Evolutionary conservation across 2,888 invertebrate species (phyloP).

Genomic region (Spatulosminthurus flaviceps): DNA sequence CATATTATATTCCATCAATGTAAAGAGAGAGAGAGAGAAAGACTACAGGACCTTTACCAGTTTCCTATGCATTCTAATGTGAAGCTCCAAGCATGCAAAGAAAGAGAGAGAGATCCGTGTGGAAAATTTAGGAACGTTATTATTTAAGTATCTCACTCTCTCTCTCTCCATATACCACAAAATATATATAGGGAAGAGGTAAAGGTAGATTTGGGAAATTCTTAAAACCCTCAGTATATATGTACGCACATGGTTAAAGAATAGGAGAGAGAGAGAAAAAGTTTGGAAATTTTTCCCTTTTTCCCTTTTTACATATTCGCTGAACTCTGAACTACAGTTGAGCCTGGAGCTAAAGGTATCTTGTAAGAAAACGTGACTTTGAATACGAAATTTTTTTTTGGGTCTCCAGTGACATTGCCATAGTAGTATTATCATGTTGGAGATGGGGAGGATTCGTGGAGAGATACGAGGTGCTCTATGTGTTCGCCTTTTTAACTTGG

Average conservation of each 20-base stretch:
- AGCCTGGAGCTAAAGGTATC: slow-evolving; percentile 31
- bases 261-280: background rate
- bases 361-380: slow-evolving; percentile 23
- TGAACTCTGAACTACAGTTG: slow-evolving; percentile 33
- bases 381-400: slow-evolving; percentile 39
- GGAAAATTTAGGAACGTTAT: background rate
- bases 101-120: background rate
- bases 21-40: slow-evolving; percentile 4
- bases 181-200: background rate
- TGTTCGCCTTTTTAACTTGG: background rate
- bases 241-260: too few relatives aligned
- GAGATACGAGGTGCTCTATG: slow-evolving; percentile 14
- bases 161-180: background rate
- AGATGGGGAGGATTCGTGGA: background rate
- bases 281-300: background rate
- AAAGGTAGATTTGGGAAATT: background rate
- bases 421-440: background rate
- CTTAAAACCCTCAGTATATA: too few relatives aligned
- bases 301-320: slow-evolving; percentile 13
- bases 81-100: background rate
- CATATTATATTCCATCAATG: slow-evolving; percentile 23
- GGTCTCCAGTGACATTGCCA: slow-evolving; percentile 5
- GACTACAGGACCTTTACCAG: slow-evolving; percentile 5
- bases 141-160: slow-evolving; percentile 16
- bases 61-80: slow-evolving; percentile 2